These are phyloP conservation scores for Genyomyrus donnyi DNA, from an alignment of 2,113 vertebrate species.

Conservation along the genomic window DNA sequence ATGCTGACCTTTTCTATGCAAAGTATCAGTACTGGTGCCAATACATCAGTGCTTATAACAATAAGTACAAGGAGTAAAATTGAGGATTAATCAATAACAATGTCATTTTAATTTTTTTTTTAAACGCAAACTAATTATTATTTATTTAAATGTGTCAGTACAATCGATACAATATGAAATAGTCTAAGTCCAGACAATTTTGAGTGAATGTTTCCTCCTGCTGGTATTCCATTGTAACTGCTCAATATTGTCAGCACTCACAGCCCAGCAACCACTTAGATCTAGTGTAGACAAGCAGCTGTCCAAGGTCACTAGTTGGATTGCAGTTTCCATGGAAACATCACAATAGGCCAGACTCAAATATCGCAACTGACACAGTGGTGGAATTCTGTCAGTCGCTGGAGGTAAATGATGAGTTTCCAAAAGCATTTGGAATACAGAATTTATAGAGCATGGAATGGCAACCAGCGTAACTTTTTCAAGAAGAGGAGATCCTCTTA, in stretches of 20 bases:
- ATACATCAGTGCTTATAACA: neutral
- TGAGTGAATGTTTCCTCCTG: conserved; percentile 33
- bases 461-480: conserved; percentile 55
- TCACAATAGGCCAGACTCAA: conserved; percentile 46
- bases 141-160: neutral
- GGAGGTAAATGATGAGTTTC: conserved; percentile 12
- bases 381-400: neutral
- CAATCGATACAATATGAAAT: neutral
- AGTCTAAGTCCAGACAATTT: conserved; percentile 34
- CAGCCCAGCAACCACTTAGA: conserved; percentile 54
- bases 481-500: conserved; percentile 48
- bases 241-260: conserved; percentile 32
- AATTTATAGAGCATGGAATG: conserved; percentile 53
- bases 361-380: conserved; percentile 12
- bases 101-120: neutral
- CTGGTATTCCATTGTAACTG: conserved; percentile 27
- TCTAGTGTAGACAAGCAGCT: conserved; percentile 45
- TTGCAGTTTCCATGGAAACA: conserved; percentile 40
- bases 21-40: neutral
- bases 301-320: conserved; percentile 34
- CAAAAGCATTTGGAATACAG: conserved; percentile 41
- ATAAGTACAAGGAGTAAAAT: neutral
- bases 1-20: neutral
- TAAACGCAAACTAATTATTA: neutral
- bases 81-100: neutral